A percentile compares a stretch with the other conserved stretches of the same genome.
These are phyloP conservation scores for Cotesia chilonis DNA, from an alignment of 1,140 invertebrate genomes.

Conservation along the genomic window DNA sequence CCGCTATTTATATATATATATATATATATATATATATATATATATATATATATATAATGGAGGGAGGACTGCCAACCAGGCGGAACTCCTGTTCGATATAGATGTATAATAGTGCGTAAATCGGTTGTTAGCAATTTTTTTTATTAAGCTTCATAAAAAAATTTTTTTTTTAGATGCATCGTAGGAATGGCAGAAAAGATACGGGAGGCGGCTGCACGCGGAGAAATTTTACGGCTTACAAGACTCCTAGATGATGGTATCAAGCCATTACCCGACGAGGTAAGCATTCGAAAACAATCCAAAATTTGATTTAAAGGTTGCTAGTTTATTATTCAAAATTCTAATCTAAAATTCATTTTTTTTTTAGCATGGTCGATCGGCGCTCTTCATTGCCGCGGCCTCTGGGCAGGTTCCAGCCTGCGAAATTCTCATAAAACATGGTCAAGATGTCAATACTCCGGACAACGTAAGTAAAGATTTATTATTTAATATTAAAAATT, in stretches of 20 bases:
- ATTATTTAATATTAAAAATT: background rate
- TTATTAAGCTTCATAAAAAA: conserved; percentile 25
- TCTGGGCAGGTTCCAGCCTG: conserved; percentile 51
- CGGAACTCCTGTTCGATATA: background rate
- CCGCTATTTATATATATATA: background rate
- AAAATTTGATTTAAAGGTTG: too few species aligned
- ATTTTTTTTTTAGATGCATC: conserved; percentile 51
- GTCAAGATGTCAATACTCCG: conserved; percentile 49
- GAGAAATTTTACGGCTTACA: conserved; percentile 50
- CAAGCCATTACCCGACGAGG: conserved; percentile 54
- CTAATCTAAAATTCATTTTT: background rate
- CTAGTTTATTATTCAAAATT: conserved; percentile 2
- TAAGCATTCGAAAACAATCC: conserved; percentile 36
- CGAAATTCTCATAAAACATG: conserved; percentile 47
- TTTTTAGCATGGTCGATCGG: conserved; percentile 50
- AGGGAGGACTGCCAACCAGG: background rate
- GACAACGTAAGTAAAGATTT: conserved; percentile 51
- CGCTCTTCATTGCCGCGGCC: conserved; percentile 50
- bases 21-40: too few species aligned
- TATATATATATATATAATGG: too few species aligned
- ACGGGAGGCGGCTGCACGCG: conserved; percentile 55
- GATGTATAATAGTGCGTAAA: conserved; percentile 2
- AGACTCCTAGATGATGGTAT: conserved; percentile 52
- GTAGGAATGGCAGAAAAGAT: conserved; percentile 60
- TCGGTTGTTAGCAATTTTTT: conserved; percentile 21